A percentile compares a stretch with the other conserved stretches of the same genome.
phyloP scores from a whole-genome alignment of 2,888 invertebrate species.

The Unio pictorum region DNA sequence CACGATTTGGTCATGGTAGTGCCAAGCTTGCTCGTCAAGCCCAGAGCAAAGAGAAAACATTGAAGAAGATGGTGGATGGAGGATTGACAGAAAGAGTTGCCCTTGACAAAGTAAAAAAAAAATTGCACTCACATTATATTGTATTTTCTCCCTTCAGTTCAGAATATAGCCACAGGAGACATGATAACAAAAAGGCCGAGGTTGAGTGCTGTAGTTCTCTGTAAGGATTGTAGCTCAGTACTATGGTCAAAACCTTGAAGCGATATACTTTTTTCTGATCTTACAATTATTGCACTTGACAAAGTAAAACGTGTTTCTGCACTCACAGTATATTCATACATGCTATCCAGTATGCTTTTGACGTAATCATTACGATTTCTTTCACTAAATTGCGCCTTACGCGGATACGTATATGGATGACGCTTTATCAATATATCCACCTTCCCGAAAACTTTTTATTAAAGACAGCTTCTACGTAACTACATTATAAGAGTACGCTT shows the following conservation, averaged over 20 bases:
- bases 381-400: too few species aligned
- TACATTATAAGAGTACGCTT: too few species aligned
- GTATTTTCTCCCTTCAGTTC: neutral
- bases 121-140: neutral
- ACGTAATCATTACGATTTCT: too few species aligned
- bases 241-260: too few species aligned
- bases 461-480: too few species aligned
- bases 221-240: too few species aligned
- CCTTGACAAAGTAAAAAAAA: slow-evolving; percentile 80
- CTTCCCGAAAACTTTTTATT: too few species aligned
- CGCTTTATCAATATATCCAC: too few species aligned
- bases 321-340: neutral
- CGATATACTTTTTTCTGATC: too few species aligned
- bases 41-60: slow-evolving; percentile 98
- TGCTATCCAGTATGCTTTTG: too few species aligned
- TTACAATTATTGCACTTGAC: slow-evolving; percentile 78
- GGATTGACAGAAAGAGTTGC: slow-evolving; percentile 95
- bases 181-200: neutral
- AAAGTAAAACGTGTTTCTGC: slow-evolving; percentile 74
- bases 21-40: slow-evolving; percentile 99
- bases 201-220: neutral
- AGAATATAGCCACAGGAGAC: neutral
- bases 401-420: too few species aligned
- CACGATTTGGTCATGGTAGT: slow-evolving; percentile 98
- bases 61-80: slow-evolving; percentile 99